Evolutionary conservation across 1,140 invertebrate genomes (phyloP), one percentile per base, ranked within the genome.

Genomic region (Bactericera cockerelli): DNA sequence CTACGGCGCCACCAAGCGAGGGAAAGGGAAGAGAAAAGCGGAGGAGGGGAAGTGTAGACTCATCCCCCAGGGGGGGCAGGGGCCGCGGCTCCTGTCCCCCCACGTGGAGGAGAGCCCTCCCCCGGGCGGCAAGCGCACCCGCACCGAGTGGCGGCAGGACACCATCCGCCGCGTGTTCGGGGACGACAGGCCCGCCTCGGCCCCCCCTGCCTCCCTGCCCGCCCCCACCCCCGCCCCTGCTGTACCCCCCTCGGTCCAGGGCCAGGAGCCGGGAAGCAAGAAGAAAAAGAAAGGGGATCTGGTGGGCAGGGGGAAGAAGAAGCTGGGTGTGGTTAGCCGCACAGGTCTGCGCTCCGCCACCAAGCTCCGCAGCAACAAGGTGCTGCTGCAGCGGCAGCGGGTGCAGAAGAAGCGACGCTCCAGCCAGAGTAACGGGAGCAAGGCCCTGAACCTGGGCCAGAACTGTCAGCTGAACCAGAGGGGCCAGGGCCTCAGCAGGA

Each of bases 141-240:
- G 49, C 22, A 54, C 38, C 28, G 38, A 49, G 26, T 24, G 25
- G 53, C 21, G 38, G 53, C 21, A 16, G n/a, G 58, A 39, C 8
- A 59, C 58, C 6, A 22, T 64, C n/a, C 60, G 59, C 42, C 42
- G 59, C 24, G 83, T 87, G 1, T 89, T 87, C 68, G 84, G 84
- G 2, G 83, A 82, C 31, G 79, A 83, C 66, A 70, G 82, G 8
- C 81, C 82, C 0, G 81, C 82, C 0, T 81, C 80, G 0, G 79
- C 79, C 0, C 80, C 80, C 0, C 79, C 79, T 31, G 0, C 76
- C 71, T 65, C 70, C 70, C 58, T 74, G 69, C 0, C 70, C 70
- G 4, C 69, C 71, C 53, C 71, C 73, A 2, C 4, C 4, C 24
- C 55, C 8, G 14, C 4, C 3, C n/a, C 24, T 6, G 3, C 26